These are phyloP conservation scores for Perca fluviatilis DNA, from an alignment of 2,113 vertebrate species.

Conservation along the genomic window DNA sequence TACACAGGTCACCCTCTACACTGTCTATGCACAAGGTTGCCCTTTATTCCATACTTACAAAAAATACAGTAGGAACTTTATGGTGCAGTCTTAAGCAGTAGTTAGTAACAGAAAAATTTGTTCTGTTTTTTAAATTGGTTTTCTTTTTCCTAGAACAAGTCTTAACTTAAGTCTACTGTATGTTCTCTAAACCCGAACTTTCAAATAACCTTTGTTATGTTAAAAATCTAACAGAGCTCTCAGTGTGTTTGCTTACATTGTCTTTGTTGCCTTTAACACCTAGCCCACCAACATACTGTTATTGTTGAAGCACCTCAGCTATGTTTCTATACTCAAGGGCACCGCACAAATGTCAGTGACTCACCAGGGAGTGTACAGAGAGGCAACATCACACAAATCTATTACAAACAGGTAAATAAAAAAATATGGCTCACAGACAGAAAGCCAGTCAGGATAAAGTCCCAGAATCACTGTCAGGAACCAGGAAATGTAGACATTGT, in stretches of 20 bases:
- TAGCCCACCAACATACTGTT: conserved; percentile 25
- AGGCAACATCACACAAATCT: conserved; percentile 40
- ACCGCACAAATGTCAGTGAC: conserved; percentile 65
- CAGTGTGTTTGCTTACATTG: conserved; percentile 27
- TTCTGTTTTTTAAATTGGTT: too few relatives aligned
- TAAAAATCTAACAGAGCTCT: conserved; percentile 1
- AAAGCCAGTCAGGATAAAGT: neutral
- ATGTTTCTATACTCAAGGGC: conserved; percentile 57
- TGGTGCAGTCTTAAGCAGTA: neutral
- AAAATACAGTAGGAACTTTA: neutral
- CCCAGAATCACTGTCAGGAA: too few relatives aligned
- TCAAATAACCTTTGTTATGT: conserved; percentile 9
- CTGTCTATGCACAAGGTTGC: neutral
- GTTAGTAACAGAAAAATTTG: too few relatives aligned
- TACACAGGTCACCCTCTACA: too few relatives aligned
- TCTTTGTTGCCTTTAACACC: conserved; percentile 21
- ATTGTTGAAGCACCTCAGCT: conserved; percentile 28
- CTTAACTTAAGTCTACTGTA: too few relatives aligned
- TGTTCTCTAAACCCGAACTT: neutral
- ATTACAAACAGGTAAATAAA: conserved; percentile 38
- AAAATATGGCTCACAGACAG: neutral
- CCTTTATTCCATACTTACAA: neutral
- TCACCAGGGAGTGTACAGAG: conserved; percentile 43
- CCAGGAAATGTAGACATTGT: neutral
- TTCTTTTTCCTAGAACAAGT: too few relatives aligned